Evolutionary conservation across 2,888 invertebrate species (phyloP).

Genomic region (Mycalesis mineus): DNA sequence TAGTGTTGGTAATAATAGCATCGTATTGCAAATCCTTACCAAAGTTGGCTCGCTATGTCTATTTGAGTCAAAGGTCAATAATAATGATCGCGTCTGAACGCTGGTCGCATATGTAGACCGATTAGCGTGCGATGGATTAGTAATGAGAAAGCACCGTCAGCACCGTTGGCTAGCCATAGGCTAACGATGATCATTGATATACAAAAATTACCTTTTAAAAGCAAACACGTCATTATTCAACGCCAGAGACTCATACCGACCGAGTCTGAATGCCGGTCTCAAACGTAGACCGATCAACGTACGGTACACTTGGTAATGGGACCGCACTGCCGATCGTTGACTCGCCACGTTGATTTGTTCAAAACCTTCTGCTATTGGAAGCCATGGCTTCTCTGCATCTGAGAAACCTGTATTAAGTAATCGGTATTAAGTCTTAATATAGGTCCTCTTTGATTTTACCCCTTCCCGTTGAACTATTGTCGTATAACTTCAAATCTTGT

Average conservation of each 20-base stretch:
- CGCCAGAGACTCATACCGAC: conserved; percentile 71
- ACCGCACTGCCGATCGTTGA: conserved; percentile 68
- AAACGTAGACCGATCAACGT: conserved; percentile 75
- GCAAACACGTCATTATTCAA: conserved; percentile 74
- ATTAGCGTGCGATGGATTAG: conserved; percentile 73
- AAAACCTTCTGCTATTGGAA: conserved; percentile 81
- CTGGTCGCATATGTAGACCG: conserved; percentile 71
- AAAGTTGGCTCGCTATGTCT: conserved; percentile 79
- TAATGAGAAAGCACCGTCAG: conserved; percentile 69
- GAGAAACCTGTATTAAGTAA: conserved; percentile 75
- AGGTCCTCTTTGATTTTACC: no score
- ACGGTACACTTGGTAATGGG: conserved; percentile 76
- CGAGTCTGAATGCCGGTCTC: conserved; percentile 70
- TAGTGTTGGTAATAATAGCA: conserved; percentile 79
- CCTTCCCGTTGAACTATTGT: no score
- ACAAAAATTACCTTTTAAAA: conserved; percentile 65
- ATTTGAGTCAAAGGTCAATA: no score
- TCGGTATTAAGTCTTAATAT: no score
- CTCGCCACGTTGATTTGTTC: conserved; percentile 75
- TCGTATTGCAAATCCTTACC: conserved; percentile 54
- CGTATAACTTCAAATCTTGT: no score
- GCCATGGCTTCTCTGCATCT: conserved; percentile 75
- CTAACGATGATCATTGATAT: background rate
- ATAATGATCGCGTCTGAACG: conserved; percentile 74
- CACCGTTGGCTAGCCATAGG: background rate